These are phyloP conservation scores for Megaustenia siamemsis DNA, from an alignment of 2,888 invertebrate genomes.

Conservation along the genomic window DNA sequence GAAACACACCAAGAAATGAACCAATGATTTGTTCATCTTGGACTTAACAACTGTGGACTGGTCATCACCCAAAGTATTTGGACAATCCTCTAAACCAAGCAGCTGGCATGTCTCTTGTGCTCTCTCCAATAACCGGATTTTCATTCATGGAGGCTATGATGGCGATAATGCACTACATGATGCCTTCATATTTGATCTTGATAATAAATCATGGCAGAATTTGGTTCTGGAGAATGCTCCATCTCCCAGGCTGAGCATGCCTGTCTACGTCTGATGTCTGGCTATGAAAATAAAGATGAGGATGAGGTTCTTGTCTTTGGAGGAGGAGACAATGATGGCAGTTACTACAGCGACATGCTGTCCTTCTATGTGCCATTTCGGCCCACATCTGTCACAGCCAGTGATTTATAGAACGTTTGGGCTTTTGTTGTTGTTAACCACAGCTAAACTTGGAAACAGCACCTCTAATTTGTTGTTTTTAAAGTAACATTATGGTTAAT, in stretches of 20 bases:
- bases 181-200: slow-evolving; percentile 75
- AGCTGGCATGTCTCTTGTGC: slow-evolving; percentile 77
- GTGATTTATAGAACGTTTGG: slow-evolving; percentile 18
- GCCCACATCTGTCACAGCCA: slow-evolving; percentile 53
- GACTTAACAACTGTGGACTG: slow-evolving; percentile 77
- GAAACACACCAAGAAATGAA: no score
- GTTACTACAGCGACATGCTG: slow-evolving; percentile 74
- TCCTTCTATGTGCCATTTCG: slow-evolving; percentile 71
- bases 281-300: slow-evolving; percentile 73
- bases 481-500: no score
- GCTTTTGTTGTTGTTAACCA: no score
- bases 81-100: slow-evolving; percentile 75
- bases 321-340: slow-evolving; percentile 79
- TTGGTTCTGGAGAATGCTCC: slow-evolving; percentile 67
- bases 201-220: slow-evolving; percentile 71
- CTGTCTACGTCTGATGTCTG: slow-evolving; percentile 75
- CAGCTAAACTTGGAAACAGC: no score
- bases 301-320: slow-evolving; percentile 78
- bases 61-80: slow-evolving; percentile 73
- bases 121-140: slow-evolving; percentile 69
- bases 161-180: slow-evolving; percentile 76
- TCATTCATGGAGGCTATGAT: slow-evolving; percentile 79
- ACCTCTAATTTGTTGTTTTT: no score
- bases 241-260: slow-evolving; percentile 75
- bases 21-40: no score